Base-by-base conservation (phyloP, 2,888 invertebrate genomes). In the Hartigia nigra region DNA sequence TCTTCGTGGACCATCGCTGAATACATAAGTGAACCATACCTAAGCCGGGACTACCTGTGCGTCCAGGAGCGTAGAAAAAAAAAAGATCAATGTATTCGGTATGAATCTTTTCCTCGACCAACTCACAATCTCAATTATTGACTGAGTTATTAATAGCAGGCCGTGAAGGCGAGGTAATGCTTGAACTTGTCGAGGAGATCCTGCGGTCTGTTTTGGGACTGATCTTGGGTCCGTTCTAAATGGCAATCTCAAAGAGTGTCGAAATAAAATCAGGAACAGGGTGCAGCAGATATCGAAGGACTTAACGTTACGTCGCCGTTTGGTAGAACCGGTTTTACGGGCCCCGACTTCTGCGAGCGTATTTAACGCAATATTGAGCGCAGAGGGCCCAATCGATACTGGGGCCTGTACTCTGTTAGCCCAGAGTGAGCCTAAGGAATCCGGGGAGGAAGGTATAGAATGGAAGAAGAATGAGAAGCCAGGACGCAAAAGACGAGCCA, bases 321-420 rank as follows among this genome's bases (percentile, higher is more conserved):
- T 86, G 80, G 81, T 80, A 78, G 80, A 87, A 87, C 87, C 88
- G 88, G 87, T 88, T 87, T 82, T 76, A 69, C 80, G 80, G 77
- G 69, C 75, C 36, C 76, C 78, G 81, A 86, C 84, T 86, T 86
- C 83, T 83, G 77, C 82, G 80, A 78, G 80, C 80, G 80, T 77
- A 80, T 81, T 83, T 82, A 81, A 86, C 82, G 83, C 86, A 84
- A 84, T 83, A 83, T 84, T 23, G 55, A 55, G 55, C 55, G 55
- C 1, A 55, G 55, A 55, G 55, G 55, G 23, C 55, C 55, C 55
- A 23, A 55, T 55, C 55, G 55, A 55, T 55, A 55, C 14, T 23
- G 55, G 55, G 55, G 55, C 23, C 55, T 9, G 55, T 55, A 55
- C 23, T 9, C 55, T 23, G 55, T 23, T 55, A 72, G 72, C 72